A percentile compares a stretch with the other conserved stretches of the same genome.
Evolutionary conservation across 2,888 invertebrate genomes (phyloP).

Genomic region (Embidobia sp.): DNA sequence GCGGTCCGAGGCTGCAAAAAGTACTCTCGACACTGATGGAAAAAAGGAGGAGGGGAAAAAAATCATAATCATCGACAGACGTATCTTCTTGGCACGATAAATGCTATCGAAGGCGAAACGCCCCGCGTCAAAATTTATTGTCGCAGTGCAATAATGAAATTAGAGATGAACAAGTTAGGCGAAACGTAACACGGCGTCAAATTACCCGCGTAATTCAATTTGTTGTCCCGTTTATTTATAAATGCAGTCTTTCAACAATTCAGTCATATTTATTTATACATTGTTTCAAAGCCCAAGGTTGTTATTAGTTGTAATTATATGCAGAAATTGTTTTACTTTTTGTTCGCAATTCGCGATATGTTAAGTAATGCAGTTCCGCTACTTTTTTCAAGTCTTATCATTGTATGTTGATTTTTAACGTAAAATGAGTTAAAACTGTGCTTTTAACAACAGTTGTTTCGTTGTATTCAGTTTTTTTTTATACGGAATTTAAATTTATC

Average conservation of each 20-base stretch:
- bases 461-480: too few relatives aligned
- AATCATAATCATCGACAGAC: slow-evolving; percentile 9
- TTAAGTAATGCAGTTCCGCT: too few relatives aligned
- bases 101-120: slow-evolving; percentile 24
- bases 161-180: slow-evolving; percentile 30
- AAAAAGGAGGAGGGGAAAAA: neutral
- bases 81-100: slow-evolving; percentile 6
- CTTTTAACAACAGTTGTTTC: too few relatives aligned
- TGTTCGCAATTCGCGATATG: too few relatives aligned
- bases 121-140: slow-evolving; percentile 31
- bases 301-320: too few relatives aligned
- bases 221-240: slow-evolving; percentile 21
- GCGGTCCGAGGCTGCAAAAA: slow-evolving; percentile 8
- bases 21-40: neutral
- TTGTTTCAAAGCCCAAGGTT: too few relatives aligned
- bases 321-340: too few relatives aligned
- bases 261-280: slow-evolving; percentile 15
- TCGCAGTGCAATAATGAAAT: slow-evolving; percentile 24
- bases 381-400: too few relatives aligned
- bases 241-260: neutral
- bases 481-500: slow-evolving; percentile 17
- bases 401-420: too few relatives aligned
- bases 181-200: slow-evolving; percentile 30
- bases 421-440: too few relatives aligned
- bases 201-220: slow-evolving; percentile 42